These are phyloP conservation scores for Phrynocephalus vlangalii DNA, from an alignment of 2,797 vertebrate genomes.

Conservation along the genomic window DNA sequence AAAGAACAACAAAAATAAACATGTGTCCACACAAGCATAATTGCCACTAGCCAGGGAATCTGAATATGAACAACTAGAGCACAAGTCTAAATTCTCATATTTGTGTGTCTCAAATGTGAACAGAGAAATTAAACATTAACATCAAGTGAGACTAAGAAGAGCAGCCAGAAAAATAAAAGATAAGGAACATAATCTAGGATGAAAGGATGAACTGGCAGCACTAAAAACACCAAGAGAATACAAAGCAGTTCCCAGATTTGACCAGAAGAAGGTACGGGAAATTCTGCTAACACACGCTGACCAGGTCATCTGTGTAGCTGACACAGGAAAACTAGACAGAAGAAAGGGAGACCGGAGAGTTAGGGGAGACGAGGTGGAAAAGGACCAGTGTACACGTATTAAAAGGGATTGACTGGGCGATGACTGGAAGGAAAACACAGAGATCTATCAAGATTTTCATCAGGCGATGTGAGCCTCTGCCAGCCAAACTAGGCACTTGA, in stretches of 20 bases:
- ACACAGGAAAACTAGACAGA: not conserved
- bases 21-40: not conserved
- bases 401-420: not conserved
- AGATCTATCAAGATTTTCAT: not conserved
- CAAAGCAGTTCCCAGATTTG: not conserved
- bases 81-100: not conserved
- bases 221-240: not conserved
- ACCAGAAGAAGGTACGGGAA: conserved; percentile 1
- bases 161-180: not conserved
- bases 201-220: not conserved
- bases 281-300: not conserved
- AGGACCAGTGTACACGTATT: not conserved
- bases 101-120: not conserved
- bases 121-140: not conserved
- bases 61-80: not conserved
- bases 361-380: not conserved
- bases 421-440: not conserved
- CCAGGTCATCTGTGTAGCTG: not conserved
- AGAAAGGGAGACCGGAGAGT: not conserved
- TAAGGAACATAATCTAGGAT: not conserved
- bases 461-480: too few species aligned
- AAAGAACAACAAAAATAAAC: not conserved
- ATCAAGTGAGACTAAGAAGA: not conserved
- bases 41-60: not conserved
- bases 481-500: too few species aligned